Evolutionary conservation across 2,113 vertebrate species (phyloP), one percentile per base, ranked within the genome.

Genomic region (Rhipidura dahli): DNA sequence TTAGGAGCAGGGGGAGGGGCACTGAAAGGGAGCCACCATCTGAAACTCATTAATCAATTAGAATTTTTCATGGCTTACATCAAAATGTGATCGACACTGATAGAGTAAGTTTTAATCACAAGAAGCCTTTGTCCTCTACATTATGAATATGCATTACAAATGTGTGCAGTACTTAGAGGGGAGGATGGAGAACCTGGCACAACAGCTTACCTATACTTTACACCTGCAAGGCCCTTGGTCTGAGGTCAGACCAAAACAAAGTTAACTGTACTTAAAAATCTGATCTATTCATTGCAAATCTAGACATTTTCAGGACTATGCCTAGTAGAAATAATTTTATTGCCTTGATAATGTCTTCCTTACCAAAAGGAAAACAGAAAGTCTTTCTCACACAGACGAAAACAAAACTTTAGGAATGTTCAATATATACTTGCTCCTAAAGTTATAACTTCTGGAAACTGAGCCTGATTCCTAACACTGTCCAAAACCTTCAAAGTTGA

Each of bases 11-110:
- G 88, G 83, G 93, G 83, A 93, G 51, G 92, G 80, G 90, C 81
- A 85, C 71, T 39, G 75, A 77, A 94, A 66, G 82, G 92, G 95
- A 97, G 89, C 80, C 71, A 64, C 91, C 94, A 97, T 95, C 89
- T 96, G 95, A 98, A 96, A 97, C 76, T 94, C 87, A 96, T 97
- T 97, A 96, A 95, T 97, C 92, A 97, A 97, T 91, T 97, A 95
- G 91, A 96, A 89, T 97, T 96, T 97, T 96, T 96, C 97, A 96
- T 66, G n/a, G 80, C 85, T 97, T 97, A 94, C 76, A 97, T 96
- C 94, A 97, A 97, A 97, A 95, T 90, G 88, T 73, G 89, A 97
- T 91, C 70, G 90, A 89, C 66, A 44, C 50, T 69, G 89, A 97
- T 92, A 95, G 95, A 89, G 70, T 83, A 95, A 97, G 90, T 81